These are phyloP conservation scores for Tipula lateralis DNA, from an alignment of 2,888 invertebrate species.

Conservation along the genomic window DNA sequence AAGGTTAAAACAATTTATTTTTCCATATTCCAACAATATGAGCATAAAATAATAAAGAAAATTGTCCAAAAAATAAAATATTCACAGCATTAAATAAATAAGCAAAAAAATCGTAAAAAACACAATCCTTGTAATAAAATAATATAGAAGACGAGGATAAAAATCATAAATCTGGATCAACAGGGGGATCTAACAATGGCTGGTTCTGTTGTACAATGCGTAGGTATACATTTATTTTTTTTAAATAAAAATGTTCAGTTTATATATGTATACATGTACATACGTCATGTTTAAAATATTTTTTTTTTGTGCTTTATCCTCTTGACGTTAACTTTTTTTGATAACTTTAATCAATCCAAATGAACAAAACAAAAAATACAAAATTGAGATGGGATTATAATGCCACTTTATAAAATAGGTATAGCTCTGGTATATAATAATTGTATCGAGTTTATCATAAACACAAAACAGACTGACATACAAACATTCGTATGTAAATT, in stretches of 20 bases:
- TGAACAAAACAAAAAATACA: background rate
- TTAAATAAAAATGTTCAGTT: background rate
- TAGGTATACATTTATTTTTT: background rate
- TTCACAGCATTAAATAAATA: background rate
- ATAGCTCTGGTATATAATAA: background rate
- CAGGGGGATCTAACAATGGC: background rate
- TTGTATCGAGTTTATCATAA: too few relatives aligned
- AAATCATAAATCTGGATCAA: background rate
- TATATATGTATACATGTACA: background rate
- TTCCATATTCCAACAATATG: background rate
- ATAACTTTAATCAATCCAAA: background rate
- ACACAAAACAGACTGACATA: too few relatives aligned
- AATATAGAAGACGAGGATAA: background rate
- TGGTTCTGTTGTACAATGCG: background rate
- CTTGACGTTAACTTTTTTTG: background rate
- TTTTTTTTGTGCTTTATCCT: background rate
- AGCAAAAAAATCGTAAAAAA: background rate
- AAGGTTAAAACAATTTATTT: background rate
- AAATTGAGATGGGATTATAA: background rate
- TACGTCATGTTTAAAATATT: background rate
- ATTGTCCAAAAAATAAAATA: background rate
- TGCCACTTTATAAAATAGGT: background rate
- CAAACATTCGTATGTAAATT: too few relatives aligned
- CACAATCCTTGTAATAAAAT: background rate
- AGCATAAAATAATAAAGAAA: background rate